phyloP scores from a whole-genome alignment of 2,113 vertebrate genomes.

The Salvelinus fontinalis region DNA sequence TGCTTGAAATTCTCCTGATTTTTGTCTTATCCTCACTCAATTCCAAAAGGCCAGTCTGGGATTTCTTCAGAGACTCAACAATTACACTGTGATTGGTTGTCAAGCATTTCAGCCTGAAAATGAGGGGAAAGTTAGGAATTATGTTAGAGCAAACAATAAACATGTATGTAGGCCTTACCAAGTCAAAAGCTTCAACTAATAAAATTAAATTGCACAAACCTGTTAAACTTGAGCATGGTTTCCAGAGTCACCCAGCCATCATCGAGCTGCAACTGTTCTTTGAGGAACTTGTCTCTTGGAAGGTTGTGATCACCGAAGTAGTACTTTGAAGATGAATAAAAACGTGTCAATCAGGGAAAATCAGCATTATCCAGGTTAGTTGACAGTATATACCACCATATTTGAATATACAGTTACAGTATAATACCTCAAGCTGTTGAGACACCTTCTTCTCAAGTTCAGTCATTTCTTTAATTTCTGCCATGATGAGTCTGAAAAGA shows the following conservation, averaged over 20 bases:
- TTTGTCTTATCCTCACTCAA: conserved; percentile 93
- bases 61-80: conserved; percentile 87
- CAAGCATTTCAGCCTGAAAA: conserved; percentile 83
- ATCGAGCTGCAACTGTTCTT: conserved; percentile 91
- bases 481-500: conserved; percentile 74
- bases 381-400: no score
- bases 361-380: not conserved
- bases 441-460: conserved; percentile 89
- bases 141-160: not conserved
- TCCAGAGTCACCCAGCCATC: conserved; percentile 96
- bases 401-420: not conserved
- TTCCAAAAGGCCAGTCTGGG: conserved; percentile 89
- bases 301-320: conserved; percentile 99
- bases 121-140: conserved; percentile 13
- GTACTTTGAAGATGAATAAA: conserved; percentile 75
- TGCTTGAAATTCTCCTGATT: conserved; percentile 85
- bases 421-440: conserved; percentile 90
- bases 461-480: conserved; percentile 86
- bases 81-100: conserved; percentile 86
- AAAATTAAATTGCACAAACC: conserved; percentile 70
- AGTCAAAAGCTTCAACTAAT: not conserved
- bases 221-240: conserved; percentile 98
- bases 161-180: not conserved
- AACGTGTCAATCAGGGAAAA: not conserved
- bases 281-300: conserved; percentile 93